A percentile compares a stretch with the other conserved stretches of the same genome.
phyloP scores from a whole-genome alignment of 2,797 vertebrate genomes.

The Microtus californicus region DNA sequence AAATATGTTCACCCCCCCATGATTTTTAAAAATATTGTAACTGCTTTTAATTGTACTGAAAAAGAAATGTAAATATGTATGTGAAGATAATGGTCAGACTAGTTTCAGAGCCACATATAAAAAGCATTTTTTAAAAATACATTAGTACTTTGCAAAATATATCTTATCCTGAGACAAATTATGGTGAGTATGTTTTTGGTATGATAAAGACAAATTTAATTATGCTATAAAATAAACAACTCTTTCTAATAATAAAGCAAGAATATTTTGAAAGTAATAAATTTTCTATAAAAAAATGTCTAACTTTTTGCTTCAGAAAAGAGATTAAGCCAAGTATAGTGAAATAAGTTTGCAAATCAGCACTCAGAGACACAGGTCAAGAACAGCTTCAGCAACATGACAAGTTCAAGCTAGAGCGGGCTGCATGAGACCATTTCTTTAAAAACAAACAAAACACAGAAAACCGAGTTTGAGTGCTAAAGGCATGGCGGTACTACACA shows the following conservation, averaged over 20 bases:
- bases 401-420: background rate
- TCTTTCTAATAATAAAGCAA: constrained; percentile 30
- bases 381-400: background rate
- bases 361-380: background rate
- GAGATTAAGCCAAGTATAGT: background rate
- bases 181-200: background rate
- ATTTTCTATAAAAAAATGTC: constrained; percentile 40
- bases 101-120: constrained; percentile 30
- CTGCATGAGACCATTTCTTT: background rate
- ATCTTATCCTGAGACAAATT: constrained; percentile 33
- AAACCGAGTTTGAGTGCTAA: background rate
- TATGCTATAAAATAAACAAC: constrained; percentile 46
- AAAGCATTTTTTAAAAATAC: constrained; percentile 24
- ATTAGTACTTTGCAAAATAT: constrained; percentile 22
- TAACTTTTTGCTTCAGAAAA: constrained; percentile 50
- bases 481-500: background rate
- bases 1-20: constrained; percentile 20
- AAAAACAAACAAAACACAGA: background rate
- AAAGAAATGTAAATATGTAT: constrained; percentile 45
- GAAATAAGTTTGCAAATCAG: background rate
- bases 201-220: background rate
- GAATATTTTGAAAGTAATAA: constrained; percentile 48
- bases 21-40: constrained; percentile 7
- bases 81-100: constrained; percentile 21
- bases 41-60: constrained; percentile 27